Conservation (phyloP, 2,113 vertebrate species). For the Hippocampus barbouri region DNA sequence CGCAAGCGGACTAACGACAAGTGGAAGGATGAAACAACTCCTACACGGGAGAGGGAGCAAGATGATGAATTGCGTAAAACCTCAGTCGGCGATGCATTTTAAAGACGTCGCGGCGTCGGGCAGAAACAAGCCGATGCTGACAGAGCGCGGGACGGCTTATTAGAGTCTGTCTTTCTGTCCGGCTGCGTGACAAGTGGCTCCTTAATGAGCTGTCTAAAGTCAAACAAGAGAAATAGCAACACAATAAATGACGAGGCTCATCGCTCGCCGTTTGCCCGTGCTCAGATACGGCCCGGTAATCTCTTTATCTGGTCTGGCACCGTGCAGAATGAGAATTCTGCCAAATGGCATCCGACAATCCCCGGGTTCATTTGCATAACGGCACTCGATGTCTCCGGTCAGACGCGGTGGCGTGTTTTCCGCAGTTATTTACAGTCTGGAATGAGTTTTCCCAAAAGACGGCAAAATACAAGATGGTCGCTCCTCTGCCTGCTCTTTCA, state of each 20-base stretch:
- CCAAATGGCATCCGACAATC: conserved; percentile 50
- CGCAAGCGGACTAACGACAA: conserved; percentile 59
- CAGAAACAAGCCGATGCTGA: conserved; percentile 59
- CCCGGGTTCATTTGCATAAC: conserved; percentile 53
- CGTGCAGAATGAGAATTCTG: conserved; percentile 56
- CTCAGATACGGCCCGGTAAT: conserved; percentile 53
- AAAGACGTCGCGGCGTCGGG: conserved; percentile 40
- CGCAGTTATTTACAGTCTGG: conserved; percentile 63
- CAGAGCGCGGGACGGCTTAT: conserved; percentile 33
- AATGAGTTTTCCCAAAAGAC: conserved; percentile 47
- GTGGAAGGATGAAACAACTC: conserved; percentile 56
- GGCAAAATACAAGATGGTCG: conserved; percentile 22
- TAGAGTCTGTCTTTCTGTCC: conserved; percentile 45
- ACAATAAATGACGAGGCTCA: conserved; percentile 60
- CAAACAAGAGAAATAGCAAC: conserved; percentile 57
- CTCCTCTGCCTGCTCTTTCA: conserved; percentile 24
- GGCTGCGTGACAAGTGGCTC: conserved; percentile 39
- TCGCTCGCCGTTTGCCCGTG: conserved; percentile 48
- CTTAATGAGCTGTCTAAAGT: conserved; percentile 66
- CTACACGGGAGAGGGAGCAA: conserved; percentile 33
- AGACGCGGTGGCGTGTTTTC: conserved; percentile 48
- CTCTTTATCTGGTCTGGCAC: conserved; percentile 48
- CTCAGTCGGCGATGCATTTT: conserved; percentile 58
- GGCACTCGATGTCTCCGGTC: conserved; percentile 48
- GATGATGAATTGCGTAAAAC: conserved; percentile 70